Percentiles rank a stretch among this genome's conserved stretches.
Conservation (phyloP, 2,113 vertebrate genomes). For the Lampris megalopsis region DNA sequence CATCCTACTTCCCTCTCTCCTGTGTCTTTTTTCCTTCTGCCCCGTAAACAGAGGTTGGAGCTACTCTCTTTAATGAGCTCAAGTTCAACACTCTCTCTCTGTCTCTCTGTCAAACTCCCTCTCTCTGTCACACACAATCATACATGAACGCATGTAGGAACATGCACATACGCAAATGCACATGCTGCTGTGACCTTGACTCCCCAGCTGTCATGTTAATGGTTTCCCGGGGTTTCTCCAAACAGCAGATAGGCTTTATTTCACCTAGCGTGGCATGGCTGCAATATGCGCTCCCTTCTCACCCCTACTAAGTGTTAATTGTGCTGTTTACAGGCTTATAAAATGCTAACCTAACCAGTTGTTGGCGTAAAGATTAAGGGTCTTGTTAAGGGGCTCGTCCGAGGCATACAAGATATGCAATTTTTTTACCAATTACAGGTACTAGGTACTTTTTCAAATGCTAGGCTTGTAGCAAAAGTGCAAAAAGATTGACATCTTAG, state of each 20-base stretch:
- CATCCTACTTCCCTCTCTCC: not conserved
- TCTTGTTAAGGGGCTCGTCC: not conserved
- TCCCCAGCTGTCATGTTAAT: slow-evolving; percentile 2
- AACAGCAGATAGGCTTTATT: not conserved
- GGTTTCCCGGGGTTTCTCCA: slow-evolving; percentile 7
- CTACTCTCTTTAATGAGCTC: slow-evolving; percentile 39
- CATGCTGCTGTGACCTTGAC: slow-evolving; percentile 19
- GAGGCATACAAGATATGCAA: not conserved
- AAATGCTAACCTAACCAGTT: not conserved
- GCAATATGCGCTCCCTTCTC: not conserved
- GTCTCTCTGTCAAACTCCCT: no score
- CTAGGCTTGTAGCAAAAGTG: no score
- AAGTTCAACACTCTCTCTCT: slow-evolving; percentile 15
- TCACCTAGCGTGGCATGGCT: not conserved
- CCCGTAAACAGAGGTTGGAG: slow-evolving; percentile 42
- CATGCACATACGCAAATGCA: slow-evolving; percentile 3
- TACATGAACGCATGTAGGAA: not conserved
- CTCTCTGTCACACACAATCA: not conserved
- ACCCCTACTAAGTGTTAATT: slow-evolving; percentile 1
- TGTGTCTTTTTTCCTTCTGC: not conserved
- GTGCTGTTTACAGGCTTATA: slow-evolving; percentile 12
- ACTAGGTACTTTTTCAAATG: no score
- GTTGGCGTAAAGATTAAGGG: not conserved
- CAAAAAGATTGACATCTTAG: no score
- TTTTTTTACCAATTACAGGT: not conserved